phyloP scores from a whole-genome alignment of 2,888 invertebrate species.

The Agriopis marginaria region DNA sequence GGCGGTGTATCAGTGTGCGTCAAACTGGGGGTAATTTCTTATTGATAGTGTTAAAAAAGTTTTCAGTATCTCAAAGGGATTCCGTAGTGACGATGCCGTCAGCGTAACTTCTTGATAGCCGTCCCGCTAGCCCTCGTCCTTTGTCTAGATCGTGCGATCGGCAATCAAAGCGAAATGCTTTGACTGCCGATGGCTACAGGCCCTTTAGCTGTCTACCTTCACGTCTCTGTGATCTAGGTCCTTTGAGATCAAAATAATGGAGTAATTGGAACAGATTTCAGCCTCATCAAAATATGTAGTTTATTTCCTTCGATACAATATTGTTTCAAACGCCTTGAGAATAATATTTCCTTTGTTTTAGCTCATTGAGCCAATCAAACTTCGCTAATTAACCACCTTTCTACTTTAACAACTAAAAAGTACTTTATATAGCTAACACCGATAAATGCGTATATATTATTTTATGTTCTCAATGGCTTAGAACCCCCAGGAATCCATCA shows the following conservation, averaged over 20 bases:
- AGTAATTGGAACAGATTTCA: slow-evolving; percentile 1
- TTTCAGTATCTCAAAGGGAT: slow-evolving; percentile 43
- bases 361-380: slow-evolving; percentile 1
- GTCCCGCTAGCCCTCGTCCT: slow-evolving; percentile 22
- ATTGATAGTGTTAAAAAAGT: slow-evolving; percentile 42
- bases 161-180: slow-evolving; percentile 20
- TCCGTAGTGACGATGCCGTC: slow-evolving; percentile 25
- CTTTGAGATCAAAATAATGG: slow-evolving; percentile 18
- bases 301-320: slow-evolving; percentile 8
- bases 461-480: no score
- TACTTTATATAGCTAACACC: not conserved
- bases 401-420: not conserved
- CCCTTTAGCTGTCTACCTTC: slow-evolving; percentile 22
- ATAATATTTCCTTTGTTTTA: slow-evolving; percentile 10
- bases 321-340: slow-evolving; percentile 4
- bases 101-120: slow-evolving; percentile 25
- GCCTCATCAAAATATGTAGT: slow-evolving; percentile 2
- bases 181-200: slow-evolving; percentile 17
- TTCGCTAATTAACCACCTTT: slow-evolving; percentile 1
- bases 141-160: slow-evolving; percentile 32
- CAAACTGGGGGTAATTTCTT: slow-evolving; percentile 32
- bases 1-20: slow-evolving; percentile 31
- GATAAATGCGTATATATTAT: no score
- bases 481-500: no score
- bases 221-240: slow-evolving; percentile 21